phyloP scores from a whole-genome alignment of 2,797 vertebrate species.

The Clamator glandarius region DNA sequence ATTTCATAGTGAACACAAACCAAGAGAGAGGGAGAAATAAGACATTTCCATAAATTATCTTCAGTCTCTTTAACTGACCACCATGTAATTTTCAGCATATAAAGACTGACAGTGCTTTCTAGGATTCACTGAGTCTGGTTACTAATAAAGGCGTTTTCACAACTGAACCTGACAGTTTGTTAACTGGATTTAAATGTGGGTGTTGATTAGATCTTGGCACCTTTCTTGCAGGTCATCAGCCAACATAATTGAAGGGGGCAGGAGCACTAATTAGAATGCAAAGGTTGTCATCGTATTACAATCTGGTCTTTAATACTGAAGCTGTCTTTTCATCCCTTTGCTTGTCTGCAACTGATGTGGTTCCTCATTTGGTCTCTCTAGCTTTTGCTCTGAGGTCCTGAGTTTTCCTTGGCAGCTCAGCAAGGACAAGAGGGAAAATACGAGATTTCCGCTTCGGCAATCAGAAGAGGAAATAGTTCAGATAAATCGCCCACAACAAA shows the following conservation, averaged over 20 bases:
- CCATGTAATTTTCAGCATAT: neutral
- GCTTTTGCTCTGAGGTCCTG: neutral
- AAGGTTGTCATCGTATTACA: neutral
- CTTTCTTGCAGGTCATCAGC: conserved; percentile 14
- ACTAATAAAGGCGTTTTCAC: neutral
- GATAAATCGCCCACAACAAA: conserved; percentile 4
- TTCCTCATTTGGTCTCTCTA: neutral
- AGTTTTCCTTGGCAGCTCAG: neutral
- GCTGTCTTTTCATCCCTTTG: neutral
- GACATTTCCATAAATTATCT: neutral
- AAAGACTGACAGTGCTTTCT: neutral
- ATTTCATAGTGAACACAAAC: neutral
- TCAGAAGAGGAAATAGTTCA: conserved; percentile 29
- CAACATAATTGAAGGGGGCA: neutral
- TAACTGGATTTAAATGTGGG: neutral
- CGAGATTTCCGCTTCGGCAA: neutral
- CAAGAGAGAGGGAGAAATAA: neutral
- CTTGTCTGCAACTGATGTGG: neutral
- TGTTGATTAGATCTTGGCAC: neutral
- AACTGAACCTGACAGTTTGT: neutral
- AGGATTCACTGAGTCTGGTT: neutral
- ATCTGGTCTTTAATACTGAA: neutral
- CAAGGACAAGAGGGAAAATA: neutral
- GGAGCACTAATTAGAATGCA: conserved; percentile 27
- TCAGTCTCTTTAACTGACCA: neutral